phyloP scores from a whole-genome alignment of 2,113 vertebrate genomes.

The Sphaerodactylus townsendi region DNA sequence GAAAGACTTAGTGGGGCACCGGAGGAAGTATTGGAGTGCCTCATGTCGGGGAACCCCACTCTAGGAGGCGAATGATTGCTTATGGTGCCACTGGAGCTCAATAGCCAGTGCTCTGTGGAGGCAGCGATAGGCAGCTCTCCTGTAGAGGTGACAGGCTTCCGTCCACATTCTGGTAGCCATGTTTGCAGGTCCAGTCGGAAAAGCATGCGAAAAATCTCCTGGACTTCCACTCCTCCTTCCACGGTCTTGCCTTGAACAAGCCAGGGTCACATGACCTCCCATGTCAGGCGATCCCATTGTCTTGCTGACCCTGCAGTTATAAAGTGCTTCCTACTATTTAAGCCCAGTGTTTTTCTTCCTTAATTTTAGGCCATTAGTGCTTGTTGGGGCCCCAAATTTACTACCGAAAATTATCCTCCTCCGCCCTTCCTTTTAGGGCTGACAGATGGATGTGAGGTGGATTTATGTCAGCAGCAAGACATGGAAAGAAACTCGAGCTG shows the following conservation, averaged over 20 bases:
- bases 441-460: constrained; percentile 59
- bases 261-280: constrained; percentile 50
- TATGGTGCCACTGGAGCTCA: too few relatives aligned
- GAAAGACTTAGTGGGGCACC: too few relatives aligned
- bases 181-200: not conserved
- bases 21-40: too few relatives aligned
- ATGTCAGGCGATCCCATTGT: constrained; percentile 63
- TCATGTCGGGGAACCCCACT: too few relatives aligned
- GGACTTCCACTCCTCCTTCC: not conserved
- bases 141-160: not conserved
- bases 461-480: constrained; percentile 54
- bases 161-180: not conserved
- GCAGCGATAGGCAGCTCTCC: too few relatives aligned
- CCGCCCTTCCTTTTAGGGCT: constrained; percentile 66
- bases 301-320: constrained; percentile 62
- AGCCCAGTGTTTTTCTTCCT: constrained; percentile 68
- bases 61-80: too few relatives aligned
- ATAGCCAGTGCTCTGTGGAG: too few relatives aligned
- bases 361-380: constrained; percentile 70
- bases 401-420: constrained; percentile 59
- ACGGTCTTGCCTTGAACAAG: not conserved
- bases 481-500: not conserved
- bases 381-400: constrained; percentile 71
- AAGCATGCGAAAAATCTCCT: not conserved
- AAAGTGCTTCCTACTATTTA: constrained; percentile 74